Evolutionary conservation across 2,113 vertebrate genomes (phyloP).

Genomic region (Mionectes macconnelli): DNA sequence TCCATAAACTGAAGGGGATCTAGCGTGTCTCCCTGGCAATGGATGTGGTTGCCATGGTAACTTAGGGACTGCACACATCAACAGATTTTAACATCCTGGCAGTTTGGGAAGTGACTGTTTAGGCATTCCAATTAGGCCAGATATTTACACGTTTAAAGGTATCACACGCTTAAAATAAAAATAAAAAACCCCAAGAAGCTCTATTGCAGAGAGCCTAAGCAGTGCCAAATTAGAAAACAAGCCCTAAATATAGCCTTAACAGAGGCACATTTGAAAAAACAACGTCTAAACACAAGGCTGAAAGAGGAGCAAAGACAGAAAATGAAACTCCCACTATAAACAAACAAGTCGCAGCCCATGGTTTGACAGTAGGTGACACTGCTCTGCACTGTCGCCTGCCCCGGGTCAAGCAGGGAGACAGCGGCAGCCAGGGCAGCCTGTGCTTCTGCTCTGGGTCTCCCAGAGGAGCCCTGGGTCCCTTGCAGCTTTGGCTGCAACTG

Average conservation of each 20-base stretch:
- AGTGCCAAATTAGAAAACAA: constrained; percentile 41
- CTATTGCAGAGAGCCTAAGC: neutral
- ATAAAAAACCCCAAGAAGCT: neutral
- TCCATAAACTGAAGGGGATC: constrained; percentile 51
- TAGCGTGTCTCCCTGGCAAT: constrained; percentile 54
- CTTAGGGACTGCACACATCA: constrained; percentile 70
- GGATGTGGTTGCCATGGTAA: constrained; percentile 72
- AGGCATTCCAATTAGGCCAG: constrained; percentile 75
- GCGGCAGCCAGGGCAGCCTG: accelerated
- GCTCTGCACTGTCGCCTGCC: neutral
- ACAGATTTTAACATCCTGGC: constrained; percentile 77
- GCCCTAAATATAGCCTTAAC: constrained; percentile 42
- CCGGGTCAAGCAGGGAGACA: accelerated
- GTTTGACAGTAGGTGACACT: neutral
- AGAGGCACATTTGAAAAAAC: constrained; percentile 11
- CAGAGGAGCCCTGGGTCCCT: accelerated
- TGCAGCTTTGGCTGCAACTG: accelerated
- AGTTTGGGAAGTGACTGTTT: constrained; percentile 78
- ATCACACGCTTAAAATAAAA: constrained; percentile 45
- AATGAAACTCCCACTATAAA: neutral
- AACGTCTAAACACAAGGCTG: neutral
- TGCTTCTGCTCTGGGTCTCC: neutral
- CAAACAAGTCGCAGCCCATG: accelerated
- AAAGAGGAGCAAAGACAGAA: neutral
- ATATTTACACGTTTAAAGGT: constrained; percentile 69